Evolutionary conservation across 1,140 invertebrate genomes (phyloP), one percentile per base, ranked within the genome.

Genomic region (Caenorhabditis tropicalis): DNA sequence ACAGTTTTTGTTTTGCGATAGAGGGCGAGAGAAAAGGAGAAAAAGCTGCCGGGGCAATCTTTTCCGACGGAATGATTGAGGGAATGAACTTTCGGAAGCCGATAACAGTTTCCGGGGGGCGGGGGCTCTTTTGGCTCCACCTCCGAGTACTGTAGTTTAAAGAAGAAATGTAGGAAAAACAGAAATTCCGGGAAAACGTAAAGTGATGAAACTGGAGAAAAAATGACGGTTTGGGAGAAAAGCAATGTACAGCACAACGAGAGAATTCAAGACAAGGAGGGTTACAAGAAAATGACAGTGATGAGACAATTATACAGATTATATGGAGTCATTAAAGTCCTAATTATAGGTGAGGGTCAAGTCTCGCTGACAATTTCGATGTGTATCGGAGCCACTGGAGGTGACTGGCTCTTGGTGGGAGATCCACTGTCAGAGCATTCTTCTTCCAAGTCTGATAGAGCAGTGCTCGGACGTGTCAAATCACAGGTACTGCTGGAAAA

Each of bases 361-460:
- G 65, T 74, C 36, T 74, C 65, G 36, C 65, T 74, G 65, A 74
- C 65, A n/a, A 74, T 74, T 31, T 74, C 65, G 24, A 74, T 74
- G 36, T 74, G 65, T 10, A 74, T 74, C 15, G 65, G 65, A 10
- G n/a, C 65, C 33, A 74, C 65, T 39, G 65, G 36, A 27, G 58
- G 58, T 3, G 65, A 74, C 33, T 74, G 65, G 10, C 65, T 21
- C 10, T 74, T 74, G 2, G 82, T 70, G 1, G 83, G 83, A n/a
- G 83, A 84, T 33, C 65, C 84, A 15, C 39, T 81, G 36, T 85
- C 84, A 9, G 70, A 81, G 48, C 53, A 58, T 43, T 85, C 84
- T 48, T 85, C 84, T 33, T 83, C 79, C 33, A 85, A 53, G 58
- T 85, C 84, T 9, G 84, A 85, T 15, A 85, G 48, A 0, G 84